Evolutionary conservation across 2,888 invertebrate genomes (phyloP), one percentile per base, ranked within the genome.

Genomic region (Tetragonula carbonaria): DNA sequence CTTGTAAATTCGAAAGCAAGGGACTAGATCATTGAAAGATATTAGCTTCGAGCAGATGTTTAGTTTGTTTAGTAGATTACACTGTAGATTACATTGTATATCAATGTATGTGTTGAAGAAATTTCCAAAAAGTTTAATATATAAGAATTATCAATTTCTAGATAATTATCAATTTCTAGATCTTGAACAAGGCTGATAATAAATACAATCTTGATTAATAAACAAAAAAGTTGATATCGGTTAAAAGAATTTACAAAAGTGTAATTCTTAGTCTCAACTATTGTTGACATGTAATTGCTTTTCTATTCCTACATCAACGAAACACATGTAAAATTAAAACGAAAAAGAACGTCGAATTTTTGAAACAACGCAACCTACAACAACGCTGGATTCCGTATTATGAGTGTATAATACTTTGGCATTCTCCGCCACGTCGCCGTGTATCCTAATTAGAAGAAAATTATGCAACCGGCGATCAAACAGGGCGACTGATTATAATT

Each of bases 391-490:
- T 33, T 51, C 45, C 21, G 0, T 14, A 63, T 74, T 74, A 74
- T 33, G 63, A 74, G 51, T 18, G 45, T 45, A 45, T 45, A 8
- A 45, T 45, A 63, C 33, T 51, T 51, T 28, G 51, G 51, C 33
- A 63, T 63, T 38, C 28, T 14, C 33, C 18, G 16, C 65, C 18
- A 18, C 5, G 23, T 65, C 53, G 51, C n/a, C 68, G 16, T 68
- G 51, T 62, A 68, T 62, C 51, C 70, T 70, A 76, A 76, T 70
- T 70, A 70, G 28, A 70, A 66, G 66, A 74, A 74, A 76, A 70
- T 76, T 68, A 70, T 68, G 59, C 68, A 76, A 70, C 68, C 50
- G 67, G 1, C 21, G 67, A 68, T 76, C 75, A 76, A 70, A 76
- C 59, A 28, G 16, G 1, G 53, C 63, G 33, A 23, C 45, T 57